Conservation (phyloP, 2,888 invertebrate species). For the Nipponacmea schrenckii region DNA sequence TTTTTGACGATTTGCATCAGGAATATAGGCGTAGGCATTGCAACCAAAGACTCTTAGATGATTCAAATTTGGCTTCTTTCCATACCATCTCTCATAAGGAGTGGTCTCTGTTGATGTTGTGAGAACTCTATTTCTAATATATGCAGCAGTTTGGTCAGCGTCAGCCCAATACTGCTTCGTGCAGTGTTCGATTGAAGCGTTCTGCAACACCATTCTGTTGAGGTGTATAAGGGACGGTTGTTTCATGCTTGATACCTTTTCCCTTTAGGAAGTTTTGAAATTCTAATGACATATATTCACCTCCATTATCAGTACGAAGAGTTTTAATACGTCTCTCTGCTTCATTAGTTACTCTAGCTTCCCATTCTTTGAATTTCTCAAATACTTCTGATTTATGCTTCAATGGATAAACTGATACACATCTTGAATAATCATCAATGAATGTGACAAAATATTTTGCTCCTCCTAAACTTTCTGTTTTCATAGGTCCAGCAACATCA, state of each 20-base stretch:
- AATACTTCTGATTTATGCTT: not conserved
- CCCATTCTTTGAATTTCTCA: not conserved
- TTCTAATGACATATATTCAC: too few relatives aligned
- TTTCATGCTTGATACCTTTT: conserved; percentile 50
- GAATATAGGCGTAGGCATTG: conserved; percentile 24
- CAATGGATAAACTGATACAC: not conserved
- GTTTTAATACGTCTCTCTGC: not conserved
- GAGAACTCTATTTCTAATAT: conserved; percentile 55
- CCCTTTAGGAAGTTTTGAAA: too few relatives aligned
- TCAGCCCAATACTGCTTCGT: conserved; percentile 62
- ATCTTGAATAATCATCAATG: not conserved
- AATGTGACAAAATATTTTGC: not conserved
- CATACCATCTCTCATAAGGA: conserved; percentile 34
- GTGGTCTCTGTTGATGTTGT: conserved; percentile 31
- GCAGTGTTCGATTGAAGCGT: conserved; percentile 52
- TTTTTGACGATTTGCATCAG: conserved; percentile 27
- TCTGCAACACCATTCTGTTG: conserved; percentile 62
- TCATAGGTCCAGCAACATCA: too few relatives aligned
- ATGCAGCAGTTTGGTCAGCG: conserved; percentile 56
- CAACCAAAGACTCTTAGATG: conserved; percentile 29
- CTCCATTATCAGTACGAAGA: not conserved
- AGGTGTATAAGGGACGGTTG: conserved; percentile 53
- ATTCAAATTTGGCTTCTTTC: conserved; percentile 23
- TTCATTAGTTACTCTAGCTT: not conserved
- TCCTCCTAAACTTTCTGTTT: too few relatives aligned